Evolutionary conservation across 2,888 invertebrate genomes (phyloP).

Genomic region (Hirtodrosophila alboralis): DNA sequence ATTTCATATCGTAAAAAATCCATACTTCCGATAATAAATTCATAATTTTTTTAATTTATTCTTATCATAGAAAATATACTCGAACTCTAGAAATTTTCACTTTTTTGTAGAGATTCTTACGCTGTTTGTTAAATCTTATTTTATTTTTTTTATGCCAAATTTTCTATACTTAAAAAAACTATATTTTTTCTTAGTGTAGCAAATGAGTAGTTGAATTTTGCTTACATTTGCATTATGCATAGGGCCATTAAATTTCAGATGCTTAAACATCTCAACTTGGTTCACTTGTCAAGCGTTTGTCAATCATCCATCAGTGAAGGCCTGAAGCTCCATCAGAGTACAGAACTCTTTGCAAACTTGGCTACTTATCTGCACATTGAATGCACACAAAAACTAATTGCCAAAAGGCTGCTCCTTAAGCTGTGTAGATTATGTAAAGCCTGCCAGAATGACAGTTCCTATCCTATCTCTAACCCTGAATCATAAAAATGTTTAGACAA

Average conservation of each 20-base stretch:
- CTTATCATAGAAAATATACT: too few species aligned
- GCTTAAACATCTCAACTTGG: conserved; percentile 28
- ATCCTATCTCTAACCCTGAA: conserved; percentile 73
- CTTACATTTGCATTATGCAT: conserved; percentile 39
- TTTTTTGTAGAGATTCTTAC: too few species aligned
- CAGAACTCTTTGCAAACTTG: conserved; percentile 46
- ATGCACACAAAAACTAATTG: conserved; percentile 72
- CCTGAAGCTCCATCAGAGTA: conserved; percentile 19
- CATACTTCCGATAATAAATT: too few species aligned
- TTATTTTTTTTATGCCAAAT: too few species aligned
- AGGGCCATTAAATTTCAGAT: conserved; percentile 43
- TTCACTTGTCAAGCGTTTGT: conserved; percentile 54
- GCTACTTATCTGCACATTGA: conserved; percentile 69
- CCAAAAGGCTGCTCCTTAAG: conserved; percentile 65
- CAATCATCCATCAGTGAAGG: conserved; percentile 56
- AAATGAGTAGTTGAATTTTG: conserved; percentile 14
- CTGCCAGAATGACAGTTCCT: conserved; percentile 51
- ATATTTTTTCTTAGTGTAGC: too few species aligned
- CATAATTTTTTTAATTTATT: too few species aligned
- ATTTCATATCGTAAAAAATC: too few species aligned
- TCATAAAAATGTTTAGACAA: conserved; percentile 75
- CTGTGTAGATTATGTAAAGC: conserved; percentile 71
- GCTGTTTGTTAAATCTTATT: too few species aligned
- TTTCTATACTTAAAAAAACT: too few species aligned
- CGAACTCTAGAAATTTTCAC: too few species aligned